These are phyloP conservation scores for Oscarella lobularis DNA, from an alignment of 37 sponge, comb jelly and placozoan genomes.

Conservation along the genomic window DNA sequence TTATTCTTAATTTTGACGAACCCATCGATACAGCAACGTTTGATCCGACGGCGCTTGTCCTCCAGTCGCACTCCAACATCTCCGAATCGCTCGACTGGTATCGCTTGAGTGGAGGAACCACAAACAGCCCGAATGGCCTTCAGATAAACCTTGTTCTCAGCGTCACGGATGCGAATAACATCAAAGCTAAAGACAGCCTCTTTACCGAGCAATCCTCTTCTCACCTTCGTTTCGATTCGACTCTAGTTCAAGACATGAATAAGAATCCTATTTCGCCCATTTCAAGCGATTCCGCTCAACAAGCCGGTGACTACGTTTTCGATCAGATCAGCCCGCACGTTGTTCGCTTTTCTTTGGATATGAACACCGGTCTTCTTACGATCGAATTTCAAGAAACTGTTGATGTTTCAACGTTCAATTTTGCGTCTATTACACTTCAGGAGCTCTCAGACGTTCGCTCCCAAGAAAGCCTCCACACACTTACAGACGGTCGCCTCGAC, in stretches of 20 bases:
- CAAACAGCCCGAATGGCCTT: conserved; percentile 64
- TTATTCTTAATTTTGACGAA: conserved; percentile 50
- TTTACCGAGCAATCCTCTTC: conserved; percentile 36
- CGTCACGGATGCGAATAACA: conserved; percentile 59
- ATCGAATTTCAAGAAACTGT: conserved; percentile 74
- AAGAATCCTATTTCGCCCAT: conserved; percentile 30
- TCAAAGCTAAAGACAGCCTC: conserved; percentile 41
- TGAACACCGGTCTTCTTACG: conserved; percentile 49
- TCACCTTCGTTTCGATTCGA: conserved; percentile 26
- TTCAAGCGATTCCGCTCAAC: conserved; percentile 14
- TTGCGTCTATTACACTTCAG: conserved; percentile 61
- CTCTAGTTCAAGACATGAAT: conserved; percentile 64
- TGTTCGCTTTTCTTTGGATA: conserved; percentile 65
- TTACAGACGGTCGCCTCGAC: conserved; percentile 46
- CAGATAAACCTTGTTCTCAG: conserved; percentile 40
- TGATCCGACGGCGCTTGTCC: conserved; percentile 23
- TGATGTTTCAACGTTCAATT: conserved; percentile 58
- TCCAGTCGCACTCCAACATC: conserved; percentile 16
- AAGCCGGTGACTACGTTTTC: conserved; percentile 35
- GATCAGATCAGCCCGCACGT: conserved; percentile 66
- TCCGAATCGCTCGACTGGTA: not conserved
- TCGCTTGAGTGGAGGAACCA: conserved; percentile 45
- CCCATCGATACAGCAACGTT: conserved; percentile 52
- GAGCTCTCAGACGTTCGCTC: conserved; percentile 32
- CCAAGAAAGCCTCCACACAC: conserved; percentile 28